These are phyloP conservation scores for Cygnus buccinator DNA, from an alignment of 2,113 vertebrate species.

Conservation along the genomic window DNA sequence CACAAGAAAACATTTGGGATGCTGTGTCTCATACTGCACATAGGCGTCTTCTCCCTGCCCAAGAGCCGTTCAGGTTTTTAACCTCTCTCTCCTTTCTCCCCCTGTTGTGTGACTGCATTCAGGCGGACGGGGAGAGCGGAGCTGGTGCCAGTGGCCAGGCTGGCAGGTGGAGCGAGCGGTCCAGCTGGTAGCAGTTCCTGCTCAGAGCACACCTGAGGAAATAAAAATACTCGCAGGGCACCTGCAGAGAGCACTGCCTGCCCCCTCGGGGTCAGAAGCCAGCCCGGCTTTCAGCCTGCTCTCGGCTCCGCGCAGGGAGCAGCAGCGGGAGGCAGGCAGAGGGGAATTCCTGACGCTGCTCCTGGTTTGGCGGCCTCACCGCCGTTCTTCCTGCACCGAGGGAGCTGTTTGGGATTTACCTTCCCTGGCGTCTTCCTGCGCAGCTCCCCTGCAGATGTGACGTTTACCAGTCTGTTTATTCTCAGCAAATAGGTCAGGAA, in stretches of 20 bases:
- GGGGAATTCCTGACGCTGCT: rapidly evolving
- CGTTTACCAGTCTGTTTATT: conserved; percentile 28
- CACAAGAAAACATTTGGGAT: neutral
- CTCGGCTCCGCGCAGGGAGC: neutral
- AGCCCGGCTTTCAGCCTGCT: neutral
- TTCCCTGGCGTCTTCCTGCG: neutral
- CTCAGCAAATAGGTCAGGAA: neutral
- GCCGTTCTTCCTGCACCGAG: rapidly evolving
- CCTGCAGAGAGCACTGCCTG: neutral
- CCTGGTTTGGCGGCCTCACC: rapidly evolving
- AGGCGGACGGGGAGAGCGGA: rapidly evolving
- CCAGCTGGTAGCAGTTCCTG: neutral
- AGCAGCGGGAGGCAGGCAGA: neutral
- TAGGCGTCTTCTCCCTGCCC: rapidly evolving
- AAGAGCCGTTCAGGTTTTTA: rapidly evolving
- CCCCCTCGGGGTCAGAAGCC: rapidly evolving
- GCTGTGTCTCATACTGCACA: rapidly evolving
- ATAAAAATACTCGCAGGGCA: neutral
- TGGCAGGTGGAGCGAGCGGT: neutral
- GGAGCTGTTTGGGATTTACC: neutral
- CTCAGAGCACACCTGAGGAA: neutral
- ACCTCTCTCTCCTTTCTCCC: rapidly evolving
- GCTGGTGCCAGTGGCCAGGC: rapidly evolving
- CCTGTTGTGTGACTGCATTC: neutral
- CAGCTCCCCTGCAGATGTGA: neutral